Conservation (phyloP, 2,113 vertebrate genomes). For the Phrynosoma blainvillii region DNA sequence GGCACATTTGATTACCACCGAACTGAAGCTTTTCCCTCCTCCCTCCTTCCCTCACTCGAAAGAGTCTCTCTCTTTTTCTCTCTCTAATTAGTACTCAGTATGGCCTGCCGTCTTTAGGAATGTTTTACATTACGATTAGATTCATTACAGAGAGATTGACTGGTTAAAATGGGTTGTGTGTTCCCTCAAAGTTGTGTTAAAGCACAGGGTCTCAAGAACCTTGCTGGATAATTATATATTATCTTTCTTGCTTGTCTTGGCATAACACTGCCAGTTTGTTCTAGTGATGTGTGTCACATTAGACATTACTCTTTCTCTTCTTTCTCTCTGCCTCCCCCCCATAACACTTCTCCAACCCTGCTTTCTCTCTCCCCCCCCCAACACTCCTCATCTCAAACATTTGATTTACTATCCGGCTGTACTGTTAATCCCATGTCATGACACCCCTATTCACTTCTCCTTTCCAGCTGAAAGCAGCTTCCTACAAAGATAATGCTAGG, state of each 20-base stretch:
- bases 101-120: constrained; percentile 11
- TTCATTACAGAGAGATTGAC: constrained; percentile 42
- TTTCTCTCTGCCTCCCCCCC: constrained; percentile 70
- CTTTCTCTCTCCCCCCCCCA: not conserved
- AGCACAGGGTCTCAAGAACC: constrained; percentile 58
- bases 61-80: not conserved
- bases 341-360: not conserved
- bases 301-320: constrained; percentile 90
- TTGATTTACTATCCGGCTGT: constrained; percentile 94
- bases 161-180: constrained; percentile 42
- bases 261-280: constrained; percentile 83
- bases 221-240: constrained; percentile 54
- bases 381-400: constrained; percentile 87
- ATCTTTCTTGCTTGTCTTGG: constrained; percentile 50
- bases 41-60: not conserved
- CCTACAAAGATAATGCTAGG: constrained; percentile 98
- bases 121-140: constrained; percentile 53
- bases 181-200: constrained; percentile 59
- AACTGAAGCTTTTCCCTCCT: not conserved
- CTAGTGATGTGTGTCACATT: constrained; percentile 88
- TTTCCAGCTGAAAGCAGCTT: constrained; percentile 94
- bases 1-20: not conserved
- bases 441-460: constrained; percentile 98
- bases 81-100: constrained; percentile 10
- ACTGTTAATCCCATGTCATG: constrained; percentile 98